A percentile compares a stretch with the other conserved stretches of the same genome.
These are phyloP conservation scores for Ibidorhyncha struthersii DNA, from an alignment of 2,113 vertebrate species.

Conservation along the genomic window DNA sequence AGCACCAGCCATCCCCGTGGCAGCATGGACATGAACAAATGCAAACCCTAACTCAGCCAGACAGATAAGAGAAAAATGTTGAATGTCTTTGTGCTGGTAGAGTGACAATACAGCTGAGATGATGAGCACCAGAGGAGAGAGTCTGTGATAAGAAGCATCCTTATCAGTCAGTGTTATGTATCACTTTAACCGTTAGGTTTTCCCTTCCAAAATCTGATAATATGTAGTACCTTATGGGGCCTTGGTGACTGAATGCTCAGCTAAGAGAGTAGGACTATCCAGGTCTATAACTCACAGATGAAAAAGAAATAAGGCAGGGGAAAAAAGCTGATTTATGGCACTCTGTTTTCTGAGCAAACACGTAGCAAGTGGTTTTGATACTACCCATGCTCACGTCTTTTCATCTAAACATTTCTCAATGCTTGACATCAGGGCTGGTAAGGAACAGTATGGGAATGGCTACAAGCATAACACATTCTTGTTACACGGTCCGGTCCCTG, in stretches of 20 bases:
- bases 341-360: not conserved
- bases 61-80: not conserved
- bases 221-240: not conserved
- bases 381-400: not conserved
- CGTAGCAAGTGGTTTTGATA: not conserved
- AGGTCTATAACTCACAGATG: not conserved
- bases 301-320: not conserved
- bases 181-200: not conserved
- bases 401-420: not conserved
- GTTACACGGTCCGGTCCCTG: not conserved
- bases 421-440: not conserved
- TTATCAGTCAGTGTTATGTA: not conserved
- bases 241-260: not conserved
- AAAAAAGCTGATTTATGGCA: not conserved
- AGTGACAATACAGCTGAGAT: not conserved
- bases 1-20: not conserved
- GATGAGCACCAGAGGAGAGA: not conserved
- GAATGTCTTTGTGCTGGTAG: not conserved
- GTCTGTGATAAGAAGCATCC: not conserved
- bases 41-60: not conserved
- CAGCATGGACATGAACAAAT: not conserved
- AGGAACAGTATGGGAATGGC: not conserved
- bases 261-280: not conserved
- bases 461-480: not conserved
- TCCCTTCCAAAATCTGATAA: not conserved